A percentile compares a stretch with the other conserved stretches of the same genome.
Conservation (phyloP, 2,797 vertebrate species). For the Arnoldichthys spilopterus region DNA sequence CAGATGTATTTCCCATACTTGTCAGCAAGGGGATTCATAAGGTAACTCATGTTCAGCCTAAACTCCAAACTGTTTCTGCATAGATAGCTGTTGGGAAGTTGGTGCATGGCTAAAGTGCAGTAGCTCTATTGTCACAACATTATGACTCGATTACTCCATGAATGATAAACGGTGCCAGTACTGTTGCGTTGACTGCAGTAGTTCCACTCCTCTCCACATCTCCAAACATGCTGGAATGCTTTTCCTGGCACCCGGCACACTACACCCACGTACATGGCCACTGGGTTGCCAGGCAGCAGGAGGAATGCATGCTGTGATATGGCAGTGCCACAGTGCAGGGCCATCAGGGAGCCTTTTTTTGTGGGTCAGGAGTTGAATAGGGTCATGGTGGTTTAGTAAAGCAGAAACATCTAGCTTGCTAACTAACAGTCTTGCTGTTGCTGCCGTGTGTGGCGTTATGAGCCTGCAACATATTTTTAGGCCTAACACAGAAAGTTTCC, state of each 20-base stretch:
- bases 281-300: constrained; percentile 50
- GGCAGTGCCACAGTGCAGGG: constrained; percentile 23
- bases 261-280: constrained; percentile 43
- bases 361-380: neutral
- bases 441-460: neutral
- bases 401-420: constrained; percentile 2
- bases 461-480: neutral
- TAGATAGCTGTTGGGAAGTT: no score
- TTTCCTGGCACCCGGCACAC: constrained; percentile 37
- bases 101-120: neutral
- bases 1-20: no score
- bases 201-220: constrained; percentile 34
- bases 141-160: neutral
- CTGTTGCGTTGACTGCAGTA: constrained; percentile 31
- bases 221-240: constrained; percentile 35
- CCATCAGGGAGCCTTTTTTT: constrained; percentile 19
- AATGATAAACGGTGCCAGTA: constrained; percentile 10
- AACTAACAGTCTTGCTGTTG: neutral
- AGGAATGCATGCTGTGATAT: constrained; percentile 32
- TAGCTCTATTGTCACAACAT: constrained; percentile 7
- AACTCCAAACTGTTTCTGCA: no score
- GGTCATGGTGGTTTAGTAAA: neutral
- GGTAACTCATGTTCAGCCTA: no score
- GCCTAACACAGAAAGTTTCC: neutral
- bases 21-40: no score